Base-by-base conservation (phyloP, 2,797 vertebrate species). In the Smutsia gigantea region DNA sequence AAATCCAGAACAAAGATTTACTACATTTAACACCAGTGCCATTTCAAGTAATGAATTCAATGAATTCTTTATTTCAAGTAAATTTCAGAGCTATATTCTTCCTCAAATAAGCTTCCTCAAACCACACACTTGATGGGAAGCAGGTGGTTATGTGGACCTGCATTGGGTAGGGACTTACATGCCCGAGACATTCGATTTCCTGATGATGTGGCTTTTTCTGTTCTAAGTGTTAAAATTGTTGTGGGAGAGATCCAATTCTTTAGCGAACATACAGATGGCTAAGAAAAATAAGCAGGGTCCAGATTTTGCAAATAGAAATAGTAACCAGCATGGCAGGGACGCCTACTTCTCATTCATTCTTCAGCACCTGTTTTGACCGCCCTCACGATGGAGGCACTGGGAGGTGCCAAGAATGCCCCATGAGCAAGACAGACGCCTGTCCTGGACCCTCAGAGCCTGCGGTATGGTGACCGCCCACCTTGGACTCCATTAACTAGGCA, bases 361-460 rank as follows among this genome's bases (percentile, higher is more conserved):
- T 34, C 23, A 4, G 13, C 13, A 13, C 53, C 57, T 10, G 25
- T 0, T 3, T 5, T 7, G 7, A 57, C n/a, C 23, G 5, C 19
- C 5, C 3, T 6, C 25, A 10, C 15, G 2, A 9, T 1, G 5
- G 4, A 11, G 49, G 5, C 2, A 5, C 69, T 2, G 51, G 29
- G 55, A 15, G 5, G 37, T 4, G 23, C 92, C 92, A 7, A 9
- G 39, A 31, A 7, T 0, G 17, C 7, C 1, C 3, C 13, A 23
- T 14, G 25, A 5, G 34, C 23, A 18, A 13, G 31, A 19, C n/a
- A 2, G n/a, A 37, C 0, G 2, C 66, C 7, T 27, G 18, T 42
- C 31, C 74, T 11, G 5, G 4, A 10, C 29, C 6, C 42, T 14
- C 1, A 0, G 29, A 0, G 53, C 19, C 46, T 46, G 46, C 11